Evolutionary conservation across 2,888 invertebrate species (phyloP), one percentile per base, ranked within the genome.

Genomic region (Ornithoptera alexandrae): DNA sequence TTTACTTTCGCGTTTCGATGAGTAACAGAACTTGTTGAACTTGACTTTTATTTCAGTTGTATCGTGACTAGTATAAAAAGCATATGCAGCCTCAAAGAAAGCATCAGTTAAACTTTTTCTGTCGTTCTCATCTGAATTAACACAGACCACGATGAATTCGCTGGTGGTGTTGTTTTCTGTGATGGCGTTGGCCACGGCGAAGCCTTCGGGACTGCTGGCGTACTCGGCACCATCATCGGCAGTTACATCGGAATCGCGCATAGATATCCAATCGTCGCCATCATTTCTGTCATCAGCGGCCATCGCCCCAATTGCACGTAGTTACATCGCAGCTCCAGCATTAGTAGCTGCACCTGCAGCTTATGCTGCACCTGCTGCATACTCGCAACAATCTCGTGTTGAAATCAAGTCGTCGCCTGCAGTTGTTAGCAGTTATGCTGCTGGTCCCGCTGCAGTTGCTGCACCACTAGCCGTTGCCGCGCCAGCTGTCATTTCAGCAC

Each of bases 131-230:
- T 78, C 87, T 89, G 88, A 90, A 90, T 84, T 84, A 90, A 91
- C 93, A 93, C 93, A 93, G 93, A 93, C 93, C 91, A 92, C 89
- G 88, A 93, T 93, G 93, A 93, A 92, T 79, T 93, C 93, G 93
- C 89, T 93, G 93, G 93, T 94, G 93, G 94, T 94, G 89, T 94
- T 95, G 88, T 93, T 93, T 86, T 94, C 94, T 84, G 89, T 95
- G 84, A 88, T 94, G 89, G 93, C 80, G 84, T 79, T 89, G 74
- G 84, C 84, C n/a, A 58, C 22, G 57, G 57, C 57, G 12, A 58
- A 58, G 82, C 90, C 92, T 90, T 84, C 85, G 2, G 79, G 79
- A 56, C 69, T 80, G 39, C 70, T 79, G 24, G 53, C 74, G 81
- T 74, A 82, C 57, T 74, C 77, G 30, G 78, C 75, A 1, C 72